Percentiles rank a stretch among this genome's conserved stretches.
Conservation (phyloP, 2,113 vertebrate species). For the Hemibates koningsi region DNA sequence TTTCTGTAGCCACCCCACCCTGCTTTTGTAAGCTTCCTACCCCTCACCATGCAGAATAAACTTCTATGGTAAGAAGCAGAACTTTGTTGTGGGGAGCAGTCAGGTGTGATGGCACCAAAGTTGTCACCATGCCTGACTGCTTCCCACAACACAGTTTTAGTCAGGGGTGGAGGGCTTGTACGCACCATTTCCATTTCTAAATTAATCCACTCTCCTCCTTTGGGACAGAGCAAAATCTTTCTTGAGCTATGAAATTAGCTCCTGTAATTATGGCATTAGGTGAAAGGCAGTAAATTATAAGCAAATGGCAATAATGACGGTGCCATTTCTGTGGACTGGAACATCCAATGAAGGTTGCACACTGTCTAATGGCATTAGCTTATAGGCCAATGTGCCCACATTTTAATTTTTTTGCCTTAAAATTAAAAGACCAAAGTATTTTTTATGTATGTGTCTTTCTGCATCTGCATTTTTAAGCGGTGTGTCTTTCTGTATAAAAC, state of each 20-base stretch:
- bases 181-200: neutral
- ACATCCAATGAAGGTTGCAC: neutral
- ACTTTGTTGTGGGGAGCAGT: neutral
- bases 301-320: neutral
- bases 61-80: neutral
- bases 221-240: neutral
- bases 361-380: neutral
- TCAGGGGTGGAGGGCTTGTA: neutral
- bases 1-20: conserved; percentile 21
- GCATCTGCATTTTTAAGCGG: neutral
- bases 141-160: neutral
- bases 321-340: neutral
- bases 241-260: neutral
- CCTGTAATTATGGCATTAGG: neutral
- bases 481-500: neutral
- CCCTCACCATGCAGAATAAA: neutral
- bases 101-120: neutral
- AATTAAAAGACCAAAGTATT: neutral
- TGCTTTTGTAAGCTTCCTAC: neutral
- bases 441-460: neutral
- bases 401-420: rapidly evolving
- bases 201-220: neutral
- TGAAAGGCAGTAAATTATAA: neutral
- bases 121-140: neutral
- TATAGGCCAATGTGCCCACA: neutral